These are phyloP conservation scores for Ageneiosus marmoratus DNA, from an alignment of 2,113 vertebrate genomes.

Conservation along the genomic window DNA sequence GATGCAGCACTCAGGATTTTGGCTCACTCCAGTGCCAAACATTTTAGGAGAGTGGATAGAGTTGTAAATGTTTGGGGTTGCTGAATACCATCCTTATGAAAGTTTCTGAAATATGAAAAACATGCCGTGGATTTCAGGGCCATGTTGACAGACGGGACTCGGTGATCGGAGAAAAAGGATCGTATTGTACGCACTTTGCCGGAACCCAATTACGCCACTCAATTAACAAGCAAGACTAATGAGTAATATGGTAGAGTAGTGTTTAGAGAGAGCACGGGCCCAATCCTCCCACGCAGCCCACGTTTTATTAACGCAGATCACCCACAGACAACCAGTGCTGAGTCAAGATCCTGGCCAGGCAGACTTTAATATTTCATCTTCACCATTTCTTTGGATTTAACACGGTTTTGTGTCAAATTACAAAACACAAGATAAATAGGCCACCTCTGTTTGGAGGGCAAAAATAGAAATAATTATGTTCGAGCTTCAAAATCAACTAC, in stretches of 20 bases:
- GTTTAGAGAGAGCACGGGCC: slow-evolving; percentile 12
- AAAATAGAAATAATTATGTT: slow-evolving; percentile 45
- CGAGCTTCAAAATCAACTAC: slow-evolving; percentile 16
- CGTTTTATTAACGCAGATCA: slow-evolving; percentile 48
- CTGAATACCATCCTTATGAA: slow-evolving; percentile 20
- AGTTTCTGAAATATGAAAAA: neutral
- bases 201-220: slow-evolving; percentile 10
- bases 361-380: slow-evolving; percentile 53
- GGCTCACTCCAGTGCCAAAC: slow-evolving; percentile 38
- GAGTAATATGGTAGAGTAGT: neutral
- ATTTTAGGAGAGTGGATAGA: slow-evolving; percentile 30
- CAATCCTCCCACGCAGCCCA: neutral
- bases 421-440: slow-evolving; percentile 55
- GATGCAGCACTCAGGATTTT: slow-evolving; percentile 31
- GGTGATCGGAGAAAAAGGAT: neutral
- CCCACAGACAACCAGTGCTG: slow-evolving; percentile 38
- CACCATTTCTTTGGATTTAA: slow-evolving; percentile 49
- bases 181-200: neutral
- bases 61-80: slow-evolving; percentile 23
- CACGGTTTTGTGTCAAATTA: slow-evolving; percentile 54
- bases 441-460: slow-evolving; percentile 42
- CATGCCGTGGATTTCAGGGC: neutral
- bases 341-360: slow-evolving; percentile 41
- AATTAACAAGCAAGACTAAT: slow-evolving; percentile 24
- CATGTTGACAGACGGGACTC: neutral